These are phyloP conservation scores for Metaphire vulgaris DNA, from an alignment of 1,140 invertebrate species.

Conservation along the genomic window DNA sequence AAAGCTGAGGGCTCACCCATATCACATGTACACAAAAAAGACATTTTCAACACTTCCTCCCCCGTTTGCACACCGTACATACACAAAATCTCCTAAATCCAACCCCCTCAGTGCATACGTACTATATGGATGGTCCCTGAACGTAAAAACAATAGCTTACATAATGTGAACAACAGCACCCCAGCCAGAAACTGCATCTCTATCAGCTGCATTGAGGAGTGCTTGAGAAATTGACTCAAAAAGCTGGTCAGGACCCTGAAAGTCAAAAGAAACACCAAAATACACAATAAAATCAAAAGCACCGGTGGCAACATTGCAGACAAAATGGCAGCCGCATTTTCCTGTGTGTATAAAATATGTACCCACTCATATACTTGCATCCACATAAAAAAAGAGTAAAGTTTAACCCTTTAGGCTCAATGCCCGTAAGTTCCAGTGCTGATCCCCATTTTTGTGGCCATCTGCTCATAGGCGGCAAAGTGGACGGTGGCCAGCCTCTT, in stretches of 20 bases:
- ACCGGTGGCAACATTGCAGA: no score
- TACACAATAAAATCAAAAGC: conserved; percentile 11
- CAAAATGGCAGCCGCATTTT: no score
- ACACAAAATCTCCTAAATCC: background rate
- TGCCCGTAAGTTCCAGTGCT: no score
- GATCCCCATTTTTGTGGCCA: no score
- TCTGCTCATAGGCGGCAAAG: no score
- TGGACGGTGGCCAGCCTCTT: no score
- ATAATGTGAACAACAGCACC: conserved; percentile 93
- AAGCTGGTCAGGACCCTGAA: conserved; percentile 74
- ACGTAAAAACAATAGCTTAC: conserved; percentile 50
- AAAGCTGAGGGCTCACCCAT: no score
- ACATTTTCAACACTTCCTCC: background rate
- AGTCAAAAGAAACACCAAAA: no score
- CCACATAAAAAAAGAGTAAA: no score
- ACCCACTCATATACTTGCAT: no score
- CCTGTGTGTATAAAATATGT: background rate
- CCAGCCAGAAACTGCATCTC: conserved; percentile 97
- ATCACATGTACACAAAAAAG: conserved; percentile 11
- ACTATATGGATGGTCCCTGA: background rate
- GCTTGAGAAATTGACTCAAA: conserved; percentile 97
- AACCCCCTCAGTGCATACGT: background rate
- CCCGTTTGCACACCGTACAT: background rate
- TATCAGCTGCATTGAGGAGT: conserved; percentile 88
- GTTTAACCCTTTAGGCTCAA: no score